Base-by-base conservation (phyloP, 2,113 vertebrate genomes). In the Vidua macroura region DNA sequence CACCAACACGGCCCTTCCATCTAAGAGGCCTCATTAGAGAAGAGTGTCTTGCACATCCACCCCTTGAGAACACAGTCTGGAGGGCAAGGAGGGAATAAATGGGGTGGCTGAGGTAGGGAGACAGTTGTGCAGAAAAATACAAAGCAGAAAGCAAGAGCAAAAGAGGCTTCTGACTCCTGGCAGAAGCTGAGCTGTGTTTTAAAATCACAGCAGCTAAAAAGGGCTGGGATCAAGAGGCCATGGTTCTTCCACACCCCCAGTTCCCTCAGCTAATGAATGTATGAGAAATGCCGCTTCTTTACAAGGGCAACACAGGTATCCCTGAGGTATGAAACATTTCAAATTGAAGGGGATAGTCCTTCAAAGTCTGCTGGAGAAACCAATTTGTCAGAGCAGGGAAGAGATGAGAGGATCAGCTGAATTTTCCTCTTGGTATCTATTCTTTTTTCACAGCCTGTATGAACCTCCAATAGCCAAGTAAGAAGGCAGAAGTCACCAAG, bases 131-230 rank as follows among this genome's bases (percentile, higher is more conserved):
- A 8, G 53, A 51, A 90, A 93, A 91, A 80, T 15, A 66, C 39
- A 75, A 55, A 90, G 67, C 55, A 94, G 39, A 86, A 86, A 91
- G 60, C 52, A 70, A 86, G 73, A 83, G 28, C 46, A 83, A 35
- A 83, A 81, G 46, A 18, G 78, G 43, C 27, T 70, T 56, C 56
- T 64, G 56, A 86, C 33, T 87, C 46, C 49, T 78, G 33, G 48
- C 44, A 94, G 66, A 55, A 93, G 27, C 48, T 74, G 60, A 92
- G 48, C 60, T 63, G 18, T 55, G 74, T 39, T 94, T 69, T 72
- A 83, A 87, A 89, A 89, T 35, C 56, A 64, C 87, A 92, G 84
- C 33, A 81, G 69, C 43, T 72, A 72, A 72, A 88, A 91, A 91
- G 33, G 33, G 39, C 39, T 75, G 19, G 39, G 75, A 63, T 39